Percentiles rank a stretch among this genome's conserved stretches.
These are phyloP conservation scores for Stegostoma tigrinum DNA, from an alignment of 2,113 vertebrate species.

Conservation along the genomic window DNA sequence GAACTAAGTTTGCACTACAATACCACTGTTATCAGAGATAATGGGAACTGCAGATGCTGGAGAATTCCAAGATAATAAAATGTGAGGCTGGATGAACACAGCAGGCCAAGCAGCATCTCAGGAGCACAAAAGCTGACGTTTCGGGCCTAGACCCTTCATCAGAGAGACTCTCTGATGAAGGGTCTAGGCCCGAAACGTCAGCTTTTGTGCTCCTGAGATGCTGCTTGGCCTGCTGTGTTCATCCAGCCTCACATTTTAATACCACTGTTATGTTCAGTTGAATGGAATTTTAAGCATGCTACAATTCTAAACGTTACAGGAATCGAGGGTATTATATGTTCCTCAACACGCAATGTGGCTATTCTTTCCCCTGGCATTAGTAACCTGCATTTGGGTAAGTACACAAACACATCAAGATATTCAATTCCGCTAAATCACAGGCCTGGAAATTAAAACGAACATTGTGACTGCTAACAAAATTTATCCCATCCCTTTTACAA, in stretches of 20 bases:
- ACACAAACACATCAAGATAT: neutral
- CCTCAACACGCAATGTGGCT: too few relatives aligned
- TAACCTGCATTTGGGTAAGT: neutral
- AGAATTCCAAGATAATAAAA: too few relatives aligned
- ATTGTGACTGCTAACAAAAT: neutral
- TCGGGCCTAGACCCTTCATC: too few relatives aligned
- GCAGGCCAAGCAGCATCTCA: too few relatives aligned
- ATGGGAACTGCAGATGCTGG: too few relatives aligned
- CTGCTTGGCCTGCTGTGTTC: too few relatives aligned
- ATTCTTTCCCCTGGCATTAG: neutral
- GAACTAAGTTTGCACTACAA: neutral
- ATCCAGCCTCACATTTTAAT: too few relatives aligned
- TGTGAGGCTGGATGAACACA: too few relatives aligned
- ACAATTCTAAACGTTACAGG: neutral
- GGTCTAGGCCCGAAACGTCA: too few relatives aligned
- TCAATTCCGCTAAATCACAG: neutral
- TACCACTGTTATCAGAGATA: neutral
- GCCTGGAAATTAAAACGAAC: slow-evolving; percentile 1
- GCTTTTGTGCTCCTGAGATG: too few relatives aligned
- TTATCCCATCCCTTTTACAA: neutral
- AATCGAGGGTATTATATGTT: neutral
- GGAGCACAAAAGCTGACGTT: too few relatives aligned
- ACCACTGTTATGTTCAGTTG: neutral
- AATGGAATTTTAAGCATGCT: neutral
- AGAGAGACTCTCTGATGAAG: too few relatives aligned